Base-by-base conservation (phyloP, 2,797 vertebrate genomes). In the Enteromius mattozi region DNA sequence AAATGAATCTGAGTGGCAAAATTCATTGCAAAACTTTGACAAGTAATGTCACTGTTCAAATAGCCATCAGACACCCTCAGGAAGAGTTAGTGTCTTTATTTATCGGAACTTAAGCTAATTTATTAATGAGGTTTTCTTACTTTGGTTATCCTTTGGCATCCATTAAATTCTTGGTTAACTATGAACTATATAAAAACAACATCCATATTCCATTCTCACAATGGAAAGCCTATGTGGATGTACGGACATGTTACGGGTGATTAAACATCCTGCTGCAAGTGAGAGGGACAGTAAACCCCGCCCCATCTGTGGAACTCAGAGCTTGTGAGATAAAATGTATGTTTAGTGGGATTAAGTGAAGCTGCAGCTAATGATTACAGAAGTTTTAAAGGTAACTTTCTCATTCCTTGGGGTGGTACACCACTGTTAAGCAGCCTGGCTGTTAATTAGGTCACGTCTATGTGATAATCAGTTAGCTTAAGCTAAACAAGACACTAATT, bases 311-410 rank as follows among this genome's bases (percentile, higher is more conserved):
- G 84, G 45, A 77, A 85, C 81, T 68, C 68, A 45, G 78, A 81
- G 83, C 88, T 81, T 76, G 63, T 56, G 54, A 89, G 87, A 91
- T 89, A 89, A 87, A 88, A 92, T 94, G 92, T 94, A 93, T 95
- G 93, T 95, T 95, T 96, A 95, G 92, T 89, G 91, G 94, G 95
- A 95, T 96, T 95, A 95, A 94, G 93, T 92, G 91, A 92, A 93
- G 92, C 94, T 94, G 90, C 91, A 93, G 94, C 93, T 94, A 95
- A 95, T 95, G 95, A 96, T 95, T 95, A 95, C 92, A 94, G 94
- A 94, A 95, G 94, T 96, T 95, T 95, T 95, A 94, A 95, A 96
- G 95, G 95, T 96, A 96, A 96, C 95, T 95, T 95, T 95, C 78
- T 74, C 89, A 90, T 93, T 95, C 95, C 95, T 96, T 87, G 87